Conservation (phyloP, 2,797 vertebrate genomes). For the Prunella strophiata region DNA sequence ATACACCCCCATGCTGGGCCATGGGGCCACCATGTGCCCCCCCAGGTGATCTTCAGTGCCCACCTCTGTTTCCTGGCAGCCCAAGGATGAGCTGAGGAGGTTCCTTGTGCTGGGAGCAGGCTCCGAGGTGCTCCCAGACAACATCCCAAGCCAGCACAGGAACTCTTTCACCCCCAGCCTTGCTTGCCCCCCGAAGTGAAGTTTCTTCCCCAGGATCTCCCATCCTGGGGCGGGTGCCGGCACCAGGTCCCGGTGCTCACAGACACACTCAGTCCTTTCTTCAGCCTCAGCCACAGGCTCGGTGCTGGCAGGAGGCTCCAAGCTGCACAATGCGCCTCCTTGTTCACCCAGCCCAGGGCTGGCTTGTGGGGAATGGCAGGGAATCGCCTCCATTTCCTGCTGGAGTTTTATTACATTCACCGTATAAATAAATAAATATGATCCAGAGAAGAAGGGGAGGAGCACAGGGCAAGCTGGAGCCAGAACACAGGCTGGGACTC, state of each 20-base stretch:
- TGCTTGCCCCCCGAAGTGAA: fast-evolving
- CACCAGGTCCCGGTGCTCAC: not conserved
- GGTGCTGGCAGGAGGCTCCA: constrained; percentile 34
- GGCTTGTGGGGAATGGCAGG: constrained; percentile 68
- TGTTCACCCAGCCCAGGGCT: constrained; percentile 64
- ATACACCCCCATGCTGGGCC: fast-evolving
- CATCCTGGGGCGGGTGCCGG: fast-evolving
- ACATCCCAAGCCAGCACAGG: not conserved
- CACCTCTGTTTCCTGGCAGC: not conserved
- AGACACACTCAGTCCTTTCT: constrained; percentile 44
- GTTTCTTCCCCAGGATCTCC: not conserved
- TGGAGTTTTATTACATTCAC: constrained; percentile 74
- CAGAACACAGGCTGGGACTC: not conserved
- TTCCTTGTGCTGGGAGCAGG: not conserved
- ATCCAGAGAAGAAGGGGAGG: constrained; percentile 49
- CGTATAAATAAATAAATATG: constrained; percentile 80
- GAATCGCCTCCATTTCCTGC: constrained; percentile 80
- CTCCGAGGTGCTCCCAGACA: not conserved
- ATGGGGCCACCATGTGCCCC: fast-evolving
- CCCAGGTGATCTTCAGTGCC: not conserved
- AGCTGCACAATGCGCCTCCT: constrained; percentile 74
- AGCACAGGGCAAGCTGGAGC: not conserved
- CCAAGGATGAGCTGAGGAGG: not conserved
- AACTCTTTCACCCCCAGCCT: not conserved
- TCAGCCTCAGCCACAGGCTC: not conserved